Evolutionary conservation across 1,140 invertebrate species (phyloP).

Genomic region (Caerostris darwini): DNA sequence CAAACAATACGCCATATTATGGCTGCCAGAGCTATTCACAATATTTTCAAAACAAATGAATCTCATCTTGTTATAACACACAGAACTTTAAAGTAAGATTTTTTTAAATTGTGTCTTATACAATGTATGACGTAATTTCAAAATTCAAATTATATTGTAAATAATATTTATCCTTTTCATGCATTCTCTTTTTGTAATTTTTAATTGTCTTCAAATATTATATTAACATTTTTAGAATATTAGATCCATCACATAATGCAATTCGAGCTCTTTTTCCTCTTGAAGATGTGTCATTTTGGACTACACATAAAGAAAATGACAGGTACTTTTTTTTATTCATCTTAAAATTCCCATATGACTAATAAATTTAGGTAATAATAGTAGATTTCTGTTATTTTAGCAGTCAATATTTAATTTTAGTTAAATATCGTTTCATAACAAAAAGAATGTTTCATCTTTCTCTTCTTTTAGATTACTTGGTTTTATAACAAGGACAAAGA

Average conservation of each 20-base stretch:
- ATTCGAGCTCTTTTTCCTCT: conserved; percentile 81
- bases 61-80: conserved; percentile 82
- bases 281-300: conserved; percentile 83
- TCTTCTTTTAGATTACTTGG: conserved; percentile 63
- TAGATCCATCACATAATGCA: conserved; percentile 82
- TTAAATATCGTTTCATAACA: no score
- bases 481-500: conserved; percentile 77
- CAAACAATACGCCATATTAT: conserved; percentile 83
- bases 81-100: conserved; percentile 81
- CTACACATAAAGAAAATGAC: conserved; percentile 83
- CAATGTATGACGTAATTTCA: no score
- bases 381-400: no score
- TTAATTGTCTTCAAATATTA: neutral
- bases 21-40: conserved; percentile 83
- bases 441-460: neutral
- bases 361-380: no score
- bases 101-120: no score
- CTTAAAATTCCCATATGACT: no score
- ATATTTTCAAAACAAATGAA: conserved; percentile 83
- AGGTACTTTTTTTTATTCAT: conserved; percentile 80
- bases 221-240: conserved; percentile 77
- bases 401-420: no score
- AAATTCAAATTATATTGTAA: no score
- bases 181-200: neutral
- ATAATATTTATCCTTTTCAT: neutral